Evolutionary conservation across 2,113 vertebrate genomes (phyloP).

Genomic region (Pitta sordida): DNA sequence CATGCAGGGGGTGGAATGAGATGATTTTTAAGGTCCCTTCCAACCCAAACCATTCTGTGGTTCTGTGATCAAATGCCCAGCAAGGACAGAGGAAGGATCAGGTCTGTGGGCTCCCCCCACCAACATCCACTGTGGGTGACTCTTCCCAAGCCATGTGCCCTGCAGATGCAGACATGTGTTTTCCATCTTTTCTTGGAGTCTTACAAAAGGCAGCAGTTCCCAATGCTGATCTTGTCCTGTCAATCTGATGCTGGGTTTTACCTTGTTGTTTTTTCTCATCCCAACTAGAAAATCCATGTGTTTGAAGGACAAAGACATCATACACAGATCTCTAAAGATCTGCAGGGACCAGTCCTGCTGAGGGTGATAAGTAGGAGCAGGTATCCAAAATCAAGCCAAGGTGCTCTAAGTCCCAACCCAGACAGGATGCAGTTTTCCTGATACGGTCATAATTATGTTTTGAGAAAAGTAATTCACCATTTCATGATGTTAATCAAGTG

Average conservation of each 20-base stretch:
- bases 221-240: not conserved
- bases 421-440: not conserved
- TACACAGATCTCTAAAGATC: not conserved
- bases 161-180: not conserved
- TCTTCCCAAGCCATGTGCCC: not conserved
- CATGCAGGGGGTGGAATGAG: not conserved
- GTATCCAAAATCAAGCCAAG: not conserved
- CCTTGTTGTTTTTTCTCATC: not conserved
- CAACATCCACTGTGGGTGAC: not conserved
- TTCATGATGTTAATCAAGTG: not conserved
- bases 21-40: not conserved
- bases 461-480: not conserved
- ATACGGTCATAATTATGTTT: not conserved
- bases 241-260: not conserved
- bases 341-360: not conserved
- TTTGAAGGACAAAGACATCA: not conserved
- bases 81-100: not conserved
- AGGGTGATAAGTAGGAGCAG: not conserved
- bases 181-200: not conserved
- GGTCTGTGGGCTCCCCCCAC: not conserved
- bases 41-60: not conserved
- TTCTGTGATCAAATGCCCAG: not conserved
- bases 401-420: not conserved
- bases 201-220: not conserved
- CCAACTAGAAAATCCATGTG: accelerated